A percentile compares a stretch with the other conserved stretches of the same genome.
Conservation (phyloP, 1,140 invertebrate genomes). For the Dryas iulia region DNA sequence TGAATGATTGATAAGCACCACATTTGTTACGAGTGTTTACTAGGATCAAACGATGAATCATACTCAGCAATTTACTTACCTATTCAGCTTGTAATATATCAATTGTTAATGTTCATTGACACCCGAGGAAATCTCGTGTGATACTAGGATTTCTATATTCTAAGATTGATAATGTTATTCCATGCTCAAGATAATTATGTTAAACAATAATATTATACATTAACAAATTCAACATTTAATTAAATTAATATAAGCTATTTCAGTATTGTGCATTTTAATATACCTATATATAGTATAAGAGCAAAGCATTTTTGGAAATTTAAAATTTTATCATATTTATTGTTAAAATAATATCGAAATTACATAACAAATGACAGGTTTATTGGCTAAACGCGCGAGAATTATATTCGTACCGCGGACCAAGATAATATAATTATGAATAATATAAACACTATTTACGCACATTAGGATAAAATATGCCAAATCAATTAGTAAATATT, state of each 20-base stretch:
- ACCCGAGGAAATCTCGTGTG: constrained; percentile 14
- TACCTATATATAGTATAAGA: no score
- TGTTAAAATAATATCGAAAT: constrained; percentile 15
- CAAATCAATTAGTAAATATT: constrained; percentile 36
- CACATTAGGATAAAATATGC: constrained; percentile 40
- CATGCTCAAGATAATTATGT: neutral
- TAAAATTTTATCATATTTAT: neutral
- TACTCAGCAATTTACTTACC: constrained; percentile 23
- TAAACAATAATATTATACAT: neutral
- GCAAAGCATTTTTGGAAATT: neutral
- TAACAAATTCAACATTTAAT: neutral
- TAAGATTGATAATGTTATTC: neutral
- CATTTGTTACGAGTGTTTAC: constrained; percentile 14
- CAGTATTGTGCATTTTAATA: no score
- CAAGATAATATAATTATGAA: constrained; percentile 16
- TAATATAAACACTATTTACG: constrained; percentile 31
- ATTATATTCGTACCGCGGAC: constrained; percentile 11
- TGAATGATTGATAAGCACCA: constrained; percentile 3
- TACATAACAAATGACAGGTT: constrained; percentile 25
- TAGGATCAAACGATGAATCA: constrained; percentile 22
- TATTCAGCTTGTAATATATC: constrained; percentile 22
- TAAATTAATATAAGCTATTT: no score
- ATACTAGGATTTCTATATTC: constrained; percentile 9
- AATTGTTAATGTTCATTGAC: constrained; percentile 27
- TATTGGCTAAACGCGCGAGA: constrained; percentile 16